Evolutionary conservation across 2,797 vertebrate genomes (phyloP), one percentile per base, ranked within the genome.

Genomic region (Spea hammondii): DNA sequence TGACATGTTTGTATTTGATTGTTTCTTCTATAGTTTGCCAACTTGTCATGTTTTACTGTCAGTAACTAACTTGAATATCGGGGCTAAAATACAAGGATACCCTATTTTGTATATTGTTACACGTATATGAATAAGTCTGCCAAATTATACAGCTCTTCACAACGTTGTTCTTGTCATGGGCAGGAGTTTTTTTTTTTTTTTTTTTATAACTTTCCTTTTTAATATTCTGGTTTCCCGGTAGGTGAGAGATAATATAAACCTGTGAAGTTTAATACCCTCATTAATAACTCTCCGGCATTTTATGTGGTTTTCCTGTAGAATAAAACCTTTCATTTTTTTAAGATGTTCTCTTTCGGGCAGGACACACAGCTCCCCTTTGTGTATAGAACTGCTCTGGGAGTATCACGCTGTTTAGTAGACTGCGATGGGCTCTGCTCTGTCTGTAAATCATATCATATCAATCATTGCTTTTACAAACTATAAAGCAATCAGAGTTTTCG

Each of bases 381-480:
- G n/a, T 17, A 6, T 32, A 17, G 59, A 17, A 17, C 55, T 1
- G 59, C 32, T n/a, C 9, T 1, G n/a, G 9, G n/a, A 62, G 59
- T 62, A 62, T 62, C 59, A 4, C 14, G 1, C 59, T 62, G 14
- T 32, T n/a, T 17, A 17, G n/a, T 2, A 12, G 59, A 6, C 59
- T 9, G 4, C 4, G n/a, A 32, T 62, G 59, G 59, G 4, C 14
- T 62, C 6, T 62, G 7, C 14, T 14, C 6, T 62, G 59, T 62
- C 55, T 62, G 59, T 62, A 62, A 62, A 62, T 62, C 59, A 17
- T 62, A 62, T 62, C 59, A 6, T 62, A 62, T 62, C 59, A 62
- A 32, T 62, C 64, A 65, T 17, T 46, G 64, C 64, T 65, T 65
- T 65, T 44, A 65, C 12, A n/a, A 32, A 65, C 64, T 45, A 9